These are phyloP conservation scores for Choristoneura rosaceana DNA, from an alignment of 2,888 invertebrate genomes.

Conservation along the genomic window DNA sequence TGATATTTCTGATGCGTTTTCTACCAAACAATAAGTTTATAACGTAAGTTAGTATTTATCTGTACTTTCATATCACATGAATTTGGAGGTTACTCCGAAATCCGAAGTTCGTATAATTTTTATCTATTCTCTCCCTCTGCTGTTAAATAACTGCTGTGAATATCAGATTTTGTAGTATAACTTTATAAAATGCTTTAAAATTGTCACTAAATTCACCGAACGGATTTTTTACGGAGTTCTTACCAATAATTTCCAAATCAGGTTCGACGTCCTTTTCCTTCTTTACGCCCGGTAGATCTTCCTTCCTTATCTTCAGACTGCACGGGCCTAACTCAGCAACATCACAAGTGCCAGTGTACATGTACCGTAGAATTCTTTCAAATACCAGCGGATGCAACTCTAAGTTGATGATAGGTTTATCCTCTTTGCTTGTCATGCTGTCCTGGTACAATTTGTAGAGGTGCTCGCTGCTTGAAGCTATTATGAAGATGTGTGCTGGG, in stretches of 20 bases:
- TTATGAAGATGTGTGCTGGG: conserved; percentile 90
- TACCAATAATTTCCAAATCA: conserved; percentile 67
- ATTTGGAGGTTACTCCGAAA: too few relatives aligned
- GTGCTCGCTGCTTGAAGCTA: conserved; percentile 87
- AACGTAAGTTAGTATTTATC: too few relatives aligned
- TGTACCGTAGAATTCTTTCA: conserved; percentile 87
- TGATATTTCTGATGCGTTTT: conserved; percentile 75
- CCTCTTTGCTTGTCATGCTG: conserved; percentile 56
- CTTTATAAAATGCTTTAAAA: too few relatives aligned
- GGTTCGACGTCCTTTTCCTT: conserved; percentile 64
- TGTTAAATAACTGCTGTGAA: too few relatives aligned
- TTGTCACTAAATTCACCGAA: too few relatives aligned
- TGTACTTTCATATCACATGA: too few relatives aligned
- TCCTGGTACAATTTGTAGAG: conserved; percentile 85
- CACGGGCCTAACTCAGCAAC: conserved; percentile 83
- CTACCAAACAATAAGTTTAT: conserved; percentile 48
- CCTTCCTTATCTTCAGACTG: conserved; percentile 73
- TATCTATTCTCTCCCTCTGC: too few relatives aligned
- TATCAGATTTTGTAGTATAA: too few relatives aligned
- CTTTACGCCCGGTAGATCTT: conserved; percentile 66
- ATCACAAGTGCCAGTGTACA: conserved; percentile 90
- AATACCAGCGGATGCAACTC: conserved; percentile 88
- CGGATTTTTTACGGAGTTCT: conserved; percentile 40
- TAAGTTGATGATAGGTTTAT: conserved; percentile 73
- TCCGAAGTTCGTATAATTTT: too few relatives aligned